Evolutionary conservation across 2,113 vertebrate genomes (phyloP).

Genomic region (Aphyosemion australe): DNA sequence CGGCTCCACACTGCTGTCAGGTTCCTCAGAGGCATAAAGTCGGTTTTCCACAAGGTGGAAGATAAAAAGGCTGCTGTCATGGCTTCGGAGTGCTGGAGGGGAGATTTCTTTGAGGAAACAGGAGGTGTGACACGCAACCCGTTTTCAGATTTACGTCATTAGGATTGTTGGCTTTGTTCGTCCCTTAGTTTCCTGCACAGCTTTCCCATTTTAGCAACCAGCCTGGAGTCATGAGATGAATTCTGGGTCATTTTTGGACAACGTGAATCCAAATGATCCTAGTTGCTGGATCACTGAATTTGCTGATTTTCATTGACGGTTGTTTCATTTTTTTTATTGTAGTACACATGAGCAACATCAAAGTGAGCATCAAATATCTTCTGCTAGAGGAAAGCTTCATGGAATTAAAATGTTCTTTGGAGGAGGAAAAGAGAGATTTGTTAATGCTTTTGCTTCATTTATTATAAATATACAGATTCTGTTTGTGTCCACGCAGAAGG

Average conservation of each 20-base stretch:
- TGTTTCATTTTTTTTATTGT: not conserved
- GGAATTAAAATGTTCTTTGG: not conserved
- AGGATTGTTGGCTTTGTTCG: not conserved
- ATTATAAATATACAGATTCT: not conserved
- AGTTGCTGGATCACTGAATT: not conserved
- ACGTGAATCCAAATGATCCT: too few species aligned
- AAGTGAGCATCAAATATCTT: too few species aligned
- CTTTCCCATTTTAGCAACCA: not conserved
- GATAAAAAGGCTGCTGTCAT: conserved; percentile 30
- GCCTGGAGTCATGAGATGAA: too few species aligned
- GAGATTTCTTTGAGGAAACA: not conserved
- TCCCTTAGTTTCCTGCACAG: not conserved
- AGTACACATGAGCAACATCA: not conserved
- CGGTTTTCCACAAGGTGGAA: conserved; percentile 22
- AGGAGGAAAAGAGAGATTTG: not conserved
- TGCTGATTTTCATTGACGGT: not conserved
- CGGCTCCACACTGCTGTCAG: conserved; percentile 10
- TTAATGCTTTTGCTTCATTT: not conserved
- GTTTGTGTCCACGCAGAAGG: conserved; percentile 3
- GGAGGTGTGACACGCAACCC: conserved; percentile 12
- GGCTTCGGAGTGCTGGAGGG: conserved; percentile 24
- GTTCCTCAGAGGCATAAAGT: conserved; percentile 14
- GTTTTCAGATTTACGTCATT: conserved; percentile 2
- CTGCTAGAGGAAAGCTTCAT: too few species aligned
- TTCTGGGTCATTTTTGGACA: too few species aligned